Base-by-base conservation (phyloP, 2,888 invertebrate genomes). In the Cephus nigrinus region DNA sequence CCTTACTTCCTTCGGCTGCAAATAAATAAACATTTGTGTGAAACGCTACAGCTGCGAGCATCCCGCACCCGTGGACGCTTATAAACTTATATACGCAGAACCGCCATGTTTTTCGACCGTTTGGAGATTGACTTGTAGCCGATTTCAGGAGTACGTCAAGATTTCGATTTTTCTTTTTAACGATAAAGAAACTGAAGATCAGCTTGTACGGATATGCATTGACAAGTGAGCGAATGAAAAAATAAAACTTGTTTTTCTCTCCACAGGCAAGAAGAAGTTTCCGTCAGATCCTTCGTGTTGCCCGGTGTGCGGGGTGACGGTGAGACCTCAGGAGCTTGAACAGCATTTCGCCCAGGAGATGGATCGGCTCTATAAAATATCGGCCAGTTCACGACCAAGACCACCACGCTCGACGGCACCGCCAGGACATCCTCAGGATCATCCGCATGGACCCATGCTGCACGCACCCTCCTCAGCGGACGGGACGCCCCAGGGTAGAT, bases 231-330 rank as follows among this genome's bases (percentile, higher is more conserved):
- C 2, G 23, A 55, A 23, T 55, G 23, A 55, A 55, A 23, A 5
- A 55, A 2, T 3, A 23, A 55, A 5, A 23, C 0, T 55, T 55
- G 1, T 4, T 76, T 68, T n/a, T 30, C 1, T 40, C n/a, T 33
- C 86, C 86, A 23, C 81, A 91, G 91, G 91, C 77, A 91, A 91
- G 82, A 91, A 91, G 84, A 91, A 91, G 80, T 91, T 91, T 79
- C 86, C 90, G 31, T 87, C 93, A 11, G 96, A 96, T 87, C 94
- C 95, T 23, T 93, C 94, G n/a, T 96, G 94, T 90, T 98, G 98
- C 91, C 98, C 98, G 0, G 96, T 97, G 1, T 98, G 98, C 91
- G 96, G 97, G 81, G 94, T 96, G 80, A 97, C 97, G 3, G 93
- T 98, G 72, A 93, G 97, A 74, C 94, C 95, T 2, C 95, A 95